Conservation (phyloP, 1,140 invertebrate species). For the Choristoneura fumiferana region DNA sequence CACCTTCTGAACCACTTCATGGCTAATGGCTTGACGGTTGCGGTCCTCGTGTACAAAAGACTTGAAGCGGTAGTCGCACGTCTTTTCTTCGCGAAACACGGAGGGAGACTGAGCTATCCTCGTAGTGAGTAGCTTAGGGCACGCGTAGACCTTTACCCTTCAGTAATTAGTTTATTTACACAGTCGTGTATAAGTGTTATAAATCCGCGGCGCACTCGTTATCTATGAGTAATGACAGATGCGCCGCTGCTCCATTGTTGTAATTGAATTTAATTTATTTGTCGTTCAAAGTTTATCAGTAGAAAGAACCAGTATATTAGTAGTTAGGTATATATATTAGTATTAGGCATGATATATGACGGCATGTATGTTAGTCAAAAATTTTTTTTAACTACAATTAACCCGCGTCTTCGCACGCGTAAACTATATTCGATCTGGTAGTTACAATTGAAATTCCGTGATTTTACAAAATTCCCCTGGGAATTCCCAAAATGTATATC, state of each 20-base stretch:
- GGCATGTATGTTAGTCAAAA: too few relatives aligned
- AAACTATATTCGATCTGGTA: too few relatives aligned
- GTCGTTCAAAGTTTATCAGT: constrained; percentile 14
- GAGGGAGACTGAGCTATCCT: constrained; percentile 7
- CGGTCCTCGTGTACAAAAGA: constrained; percentile 71
- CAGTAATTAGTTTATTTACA: constrained; percentile 70
- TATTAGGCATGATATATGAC: too few relatives aligned
- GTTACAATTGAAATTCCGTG: too few relatives aligned
- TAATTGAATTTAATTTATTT: constrained; percentile 33
- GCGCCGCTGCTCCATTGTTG: constrained; percentile 59
- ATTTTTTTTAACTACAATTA: too few relatives aligned
- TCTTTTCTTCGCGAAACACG: too few relatives aligned
- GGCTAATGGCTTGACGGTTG: constrained; percentile 23
- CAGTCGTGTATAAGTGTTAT: constrained; percentile 38
- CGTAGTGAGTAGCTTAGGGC: constrained; percentile 48
- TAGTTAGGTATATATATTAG: too few relatives aligned
- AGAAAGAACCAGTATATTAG: too few relatives aligned
- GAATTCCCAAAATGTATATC: too few relatives aligned
- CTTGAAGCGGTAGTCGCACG: constrained; percentile 74
- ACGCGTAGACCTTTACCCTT: constrained; percentile 72
- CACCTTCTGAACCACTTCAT: constrained; percentile 83
- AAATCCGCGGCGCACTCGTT: neutral
- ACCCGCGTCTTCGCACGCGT: too few relatives aligned
- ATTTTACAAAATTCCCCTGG: too few relatives aligned
- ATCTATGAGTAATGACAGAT: constrained; percentile 51